Conservation (phyloP, 2,797 vertebrate genomes). For the Brachyalestes nurse region DNA sequence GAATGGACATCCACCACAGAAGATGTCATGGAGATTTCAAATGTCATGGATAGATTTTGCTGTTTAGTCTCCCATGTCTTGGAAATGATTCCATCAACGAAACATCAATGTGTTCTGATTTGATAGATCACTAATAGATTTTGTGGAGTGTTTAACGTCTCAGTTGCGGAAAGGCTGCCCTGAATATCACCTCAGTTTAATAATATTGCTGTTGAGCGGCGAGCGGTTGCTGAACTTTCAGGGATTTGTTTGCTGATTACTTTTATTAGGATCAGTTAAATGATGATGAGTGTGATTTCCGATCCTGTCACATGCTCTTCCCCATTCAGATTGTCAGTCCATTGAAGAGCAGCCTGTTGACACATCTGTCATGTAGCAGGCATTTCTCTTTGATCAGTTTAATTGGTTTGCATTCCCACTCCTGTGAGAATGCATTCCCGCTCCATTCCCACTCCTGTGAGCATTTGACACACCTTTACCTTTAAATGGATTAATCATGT, state of each 20-base stretch:
- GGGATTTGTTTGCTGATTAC: not conserved
- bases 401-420: constrained; percentile 36
- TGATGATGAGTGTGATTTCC: constrained; percentile 12
- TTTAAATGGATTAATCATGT: constrained; percentile 13
- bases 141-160: not conserved
- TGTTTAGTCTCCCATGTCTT: constrained; percentile 75
- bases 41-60: too few relatives aligned
- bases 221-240: not conserved
- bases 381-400: constrained; percentile 63
- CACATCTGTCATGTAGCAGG: constrained; percentile 16
- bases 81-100: constrained; percentile 45
- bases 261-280: constrained; percentile 10
- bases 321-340: constrained; percentile 31
- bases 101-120: not conserved
- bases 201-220: not conserved
- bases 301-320: constrained; percentile 21
- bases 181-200: not conserved
- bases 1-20: constrained; percentile 52
- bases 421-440: too few relatives aligned
- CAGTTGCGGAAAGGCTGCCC: not conserved
- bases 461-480: not conserved
- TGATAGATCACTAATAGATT: not conserved
- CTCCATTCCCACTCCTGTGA: constrained; percentile 46
- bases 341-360: constrained; percentile 33
- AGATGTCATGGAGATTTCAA: constrained; percentile 60